A percentile compares a stretch with the other conserved stretches of the same genome.
Evolutionary conservation across 2,113 vertebrate genomes (phyloP).

Genomic region (Oceanodroma tethys): DNA sequence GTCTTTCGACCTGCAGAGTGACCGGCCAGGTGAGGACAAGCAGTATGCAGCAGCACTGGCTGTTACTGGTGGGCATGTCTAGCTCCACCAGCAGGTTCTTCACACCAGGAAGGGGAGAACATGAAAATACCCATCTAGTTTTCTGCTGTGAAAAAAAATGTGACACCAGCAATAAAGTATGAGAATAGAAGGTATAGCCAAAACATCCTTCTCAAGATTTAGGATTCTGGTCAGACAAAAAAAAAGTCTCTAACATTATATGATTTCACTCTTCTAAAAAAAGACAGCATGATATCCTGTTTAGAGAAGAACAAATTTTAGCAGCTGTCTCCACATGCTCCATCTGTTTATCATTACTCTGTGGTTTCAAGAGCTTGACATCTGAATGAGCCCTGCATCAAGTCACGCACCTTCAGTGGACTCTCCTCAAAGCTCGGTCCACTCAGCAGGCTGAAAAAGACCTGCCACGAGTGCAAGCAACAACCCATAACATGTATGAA

Average conservation of each 20-base stretch:
- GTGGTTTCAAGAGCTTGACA: slow-evolving; percentile 2
- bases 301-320: slow-evolving; percentile 1
- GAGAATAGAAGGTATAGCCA: background rate
- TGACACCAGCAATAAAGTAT: background rate
- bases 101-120: background rate
- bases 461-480: background rate
- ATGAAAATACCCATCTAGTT: background rate
- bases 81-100: background rate
- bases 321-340: slow-evolving; percentile 3
- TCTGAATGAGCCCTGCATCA: background rate
- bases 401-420: background rate
- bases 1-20: background rate
- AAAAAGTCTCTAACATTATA: background rate
- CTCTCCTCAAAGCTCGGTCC: background rate
- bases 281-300: slow-evolving; percentile 4
- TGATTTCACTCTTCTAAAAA: background rate
- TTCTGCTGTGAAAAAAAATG: background rate
- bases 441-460: background rate
- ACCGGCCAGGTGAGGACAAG: background rate
- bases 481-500: background rate
- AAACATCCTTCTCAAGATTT: background rate
- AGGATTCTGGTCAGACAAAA: background rate
- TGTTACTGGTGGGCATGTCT: background rate
- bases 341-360: slow-evolving; percentile 21
- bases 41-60: background rate